phyloP scores from a whole-genome alignment of 2,888 invertebrate genomes.

The Ormyrus labotus region DNA sequence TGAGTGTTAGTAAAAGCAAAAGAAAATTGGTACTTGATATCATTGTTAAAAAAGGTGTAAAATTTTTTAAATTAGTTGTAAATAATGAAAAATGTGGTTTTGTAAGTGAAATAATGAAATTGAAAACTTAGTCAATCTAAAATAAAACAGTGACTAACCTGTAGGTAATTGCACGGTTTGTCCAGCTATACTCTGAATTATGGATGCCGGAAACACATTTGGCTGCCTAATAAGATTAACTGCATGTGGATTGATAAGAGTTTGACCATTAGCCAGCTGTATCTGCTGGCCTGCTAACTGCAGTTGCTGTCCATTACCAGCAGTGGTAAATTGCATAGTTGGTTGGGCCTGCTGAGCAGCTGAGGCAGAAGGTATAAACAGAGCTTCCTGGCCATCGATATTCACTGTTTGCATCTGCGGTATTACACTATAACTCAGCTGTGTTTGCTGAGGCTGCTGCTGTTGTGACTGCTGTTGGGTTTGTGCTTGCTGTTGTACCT shows the following conservation, averaged over 20 bases:
- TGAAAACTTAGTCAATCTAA: slow-evolving; percentile 1
- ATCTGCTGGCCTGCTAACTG: slow-evolving; percentile 74
- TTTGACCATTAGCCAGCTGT: slow-evolving; percentile 75
- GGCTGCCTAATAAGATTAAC: slow-evolving; percentile 83
- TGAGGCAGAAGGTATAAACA: slow-evolving; percentile 90
- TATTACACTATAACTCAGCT: slow-evolving; percentile 78
- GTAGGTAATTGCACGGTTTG: slow-evolving; percentile 84
- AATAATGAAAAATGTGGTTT: slow-evolving; percentile 52
- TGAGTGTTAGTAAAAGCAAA: slow-evolving; percentile 43
- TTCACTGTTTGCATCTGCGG: slow-evolving; percentile 93
- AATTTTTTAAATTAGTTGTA: slow-evolving; percentile 24
- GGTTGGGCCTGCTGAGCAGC: slow-evolving; percentile 73
- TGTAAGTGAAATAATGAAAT: slow-evolving; percentile 7
- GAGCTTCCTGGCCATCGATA: slow-evolving; percentile 94
- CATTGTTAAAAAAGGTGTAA: neutral
- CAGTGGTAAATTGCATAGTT: slow-evolving; percentile 72
- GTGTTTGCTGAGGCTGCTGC: slow-evolving; percentile 77
- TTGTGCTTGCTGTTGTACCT: slow-evolving; percentile 70
- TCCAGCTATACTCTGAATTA: slow-evolving; percentile 83
- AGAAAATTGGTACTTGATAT: neutral
- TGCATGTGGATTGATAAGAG: slow-evolving; percentile 76
- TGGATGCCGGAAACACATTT: slow-evolving; percentile 81
- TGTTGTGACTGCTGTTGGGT: slow-evolving; percentile 76
- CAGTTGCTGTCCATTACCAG: slow-evolving; percentile 70
- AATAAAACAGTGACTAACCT: slow-evolving; percentile 68